Conservation (phyloP, 2,888 invertebrate species). For the Merodon equestris region DNA sequence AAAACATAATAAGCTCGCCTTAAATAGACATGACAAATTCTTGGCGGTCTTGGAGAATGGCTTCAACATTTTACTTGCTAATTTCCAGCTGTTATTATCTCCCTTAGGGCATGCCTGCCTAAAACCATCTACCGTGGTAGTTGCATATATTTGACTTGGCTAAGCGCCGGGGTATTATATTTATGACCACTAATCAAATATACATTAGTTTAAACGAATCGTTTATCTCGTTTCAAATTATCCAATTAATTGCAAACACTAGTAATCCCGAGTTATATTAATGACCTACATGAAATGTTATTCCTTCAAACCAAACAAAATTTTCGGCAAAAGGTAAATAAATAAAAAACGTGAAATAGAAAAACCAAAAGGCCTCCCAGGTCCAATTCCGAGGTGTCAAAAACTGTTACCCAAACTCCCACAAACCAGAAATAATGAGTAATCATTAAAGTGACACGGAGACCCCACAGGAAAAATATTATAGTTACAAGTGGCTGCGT, state of each 20-base stretch:
- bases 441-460: constrained; percentile 49
- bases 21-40: too few relatives aligned
- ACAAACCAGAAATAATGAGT: constrained; percentile 24
- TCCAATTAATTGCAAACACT: constrained; percentile 13
- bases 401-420: constrained; percentile 37
- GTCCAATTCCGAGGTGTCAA: constrained; percentile 50
- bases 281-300: constrained; percentile 51
- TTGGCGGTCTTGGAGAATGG: too few relatives aligned
- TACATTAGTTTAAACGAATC: too few relatives aligned
- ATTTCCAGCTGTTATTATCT: too few relatives aligned
- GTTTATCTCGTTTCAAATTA: not conserved
- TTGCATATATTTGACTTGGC: too few relatives aligned
- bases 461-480: constrained; percentile 61
- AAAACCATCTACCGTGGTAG: too few relatives aligned
- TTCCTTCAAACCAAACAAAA: constrained; percentile 43
- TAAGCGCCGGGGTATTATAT: too few relatives aligned
- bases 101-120: too few relatives aligned
- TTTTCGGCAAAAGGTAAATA: constrained; percentile 17
- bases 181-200: too few relatives aligned
- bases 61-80: too few relatives aligned
- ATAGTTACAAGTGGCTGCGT: constrained; percentile 64
- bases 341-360: constrained; percentile 22
- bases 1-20: too few relatives aligned
- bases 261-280: constrained; percentile 33
- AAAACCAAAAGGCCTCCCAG: constrained; percentile 10